A percentile compares a stretch with the other conserved stretches of the same genome.
Conservation (phyloP, 1,140 invertebrate species). For the Amphibalanus amphitrite region DNA sequence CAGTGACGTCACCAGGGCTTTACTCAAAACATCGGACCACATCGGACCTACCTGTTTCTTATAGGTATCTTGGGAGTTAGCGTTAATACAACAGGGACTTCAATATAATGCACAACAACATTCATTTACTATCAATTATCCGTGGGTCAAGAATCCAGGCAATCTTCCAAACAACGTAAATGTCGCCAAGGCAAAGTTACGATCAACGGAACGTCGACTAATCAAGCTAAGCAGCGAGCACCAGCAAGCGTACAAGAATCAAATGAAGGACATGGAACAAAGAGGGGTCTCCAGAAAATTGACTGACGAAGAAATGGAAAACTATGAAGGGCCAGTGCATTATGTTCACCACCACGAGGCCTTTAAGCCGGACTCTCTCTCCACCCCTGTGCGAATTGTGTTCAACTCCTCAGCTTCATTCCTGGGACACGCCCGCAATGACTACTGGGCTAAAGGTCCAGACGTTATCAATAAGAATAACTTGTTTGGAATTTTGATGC, state of each 20-base stretch:
- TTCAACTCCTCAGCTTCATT: constrained; percentile 12
- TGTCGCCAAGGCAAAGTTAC: constrained; percentile 6
- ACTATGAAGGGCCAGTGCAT: constrained; percentile 9
- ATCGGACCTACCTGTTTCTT: too few species aligned
- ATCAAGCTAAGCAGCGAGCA: constrained; percentile 7
- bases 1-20: too few species aligned
- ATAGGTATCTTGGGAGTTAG: too few species aligned
- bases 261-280: constrained; percentile 4
- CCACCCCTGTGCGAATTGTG: constrained; percentile 9
- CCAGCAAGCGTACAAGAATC: constrained; percentile 7
- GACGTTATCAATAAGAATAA: constrained; percentile 6
- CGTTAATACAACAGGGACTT: constrained; percentile 8
- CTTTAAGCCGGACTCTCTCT: constrained; percentile 8
- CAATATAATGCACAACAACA: constrained; percentile 4
- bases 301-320: constrained; percentile 6
- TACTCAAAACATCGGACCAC: too few species aligned
- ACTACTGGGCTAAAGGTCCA: constrained; percentile 8
- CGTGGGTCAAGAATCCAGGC: constrained; percentile 7
- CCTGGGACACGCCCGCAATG: constrained; percentile 11
- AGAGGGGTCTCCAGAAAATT: constrained; percentile 8
- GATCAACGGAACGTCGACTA: constrained; percentile 8
- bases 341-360: constrained; percentile 11
- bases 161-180: constrained; percentile 10
- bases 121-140: constrained; percentile 6
- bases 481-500: background rate